Evolutionary conservation across 2,888 invertebrate species (phyloP).

Genomic region (Pantelozetes paolii): DNA sequence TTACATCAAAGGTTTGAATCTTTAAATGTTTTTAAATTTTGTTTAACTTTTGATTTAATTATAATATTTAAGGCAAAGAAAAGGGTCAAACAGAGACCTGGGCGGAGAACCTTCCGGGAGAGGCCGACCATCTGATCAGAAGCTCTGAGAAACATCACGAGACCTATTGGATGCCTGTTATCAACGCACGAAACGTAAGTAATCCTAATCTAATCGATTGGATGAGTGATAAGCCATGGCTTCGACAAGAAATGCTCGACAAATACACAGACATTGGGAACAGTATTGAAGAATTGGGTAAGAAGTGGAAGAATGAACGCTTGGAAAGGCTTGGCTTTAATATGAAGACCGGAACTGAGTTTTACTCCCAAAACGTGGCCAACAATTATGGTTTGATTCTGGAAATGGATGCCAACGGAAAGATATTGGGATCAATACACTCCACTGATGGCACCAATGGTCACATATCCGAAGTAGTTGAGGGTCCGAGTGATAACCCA

Average conservation of each 20-base stretch:
- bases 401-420: conserved; percentile 42
- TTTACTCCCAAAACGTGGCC: conserved; percentile 26
- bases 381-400: conserved; percentile 40
- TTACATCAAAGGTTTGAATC: conserved; percentile 64
- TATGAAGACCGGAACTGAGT: conserved; percentile 29
- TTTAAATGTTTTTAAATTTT: background rate
- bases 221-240: conserved; percentile 40
- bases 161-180: conserved; percentile 41
- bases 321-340: conserved; percentile 36
- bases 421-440: conserved; percentile 41
- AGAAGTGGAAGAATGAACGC: conserved; percentile 23
- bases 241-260: conserved; percentile 37
- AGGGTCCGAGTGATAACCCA: conserved; percentile 40
- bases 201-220: conserved; percentile 37
- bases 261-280: conserved; percentile 33
- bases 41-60: background rate
- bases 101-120: conserved; percentile 41
- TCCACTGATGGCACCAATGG: conserved; percentile 39
- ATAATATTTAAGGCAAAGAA: conserved; percentile 19
- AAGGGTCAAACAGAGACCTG: conserved; percentile 40
- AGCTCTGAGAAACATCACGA: conserved; percentile 39
- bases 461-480: conserved; percentile 37
- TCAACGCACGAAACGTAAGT: conserved; percentile 38
- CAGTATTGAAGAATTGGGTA: conserved; percentile 37
- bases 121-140: conserved; percentile 33